phyloP scores from a whole-genome alignment of 92 coral and sea anemone genomes.

The Phenganax marumi region DNA sequence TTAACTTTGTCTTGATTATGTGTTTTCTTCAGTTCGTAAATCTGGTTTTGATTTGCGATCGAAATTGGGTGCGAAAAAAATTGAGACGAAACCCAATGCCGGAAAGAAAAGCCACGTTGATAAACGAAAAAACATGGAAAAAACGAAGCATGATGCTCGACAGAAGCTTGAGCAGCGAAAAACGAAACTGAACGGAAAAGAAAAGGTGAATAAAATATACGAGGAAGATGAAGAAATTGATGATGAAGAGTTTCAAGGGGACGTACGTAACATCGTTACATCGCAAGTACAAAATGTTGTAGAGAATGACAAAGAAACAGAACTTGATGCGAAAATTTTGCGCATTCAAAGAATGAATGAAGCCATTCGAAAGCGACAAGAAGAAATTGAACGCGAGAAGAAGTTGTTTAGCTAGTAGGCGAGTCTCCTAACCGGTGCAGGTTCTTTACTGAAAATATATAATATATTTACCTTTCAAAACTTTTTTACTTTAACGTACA shows the following conservation, averaged over 20 bases:
- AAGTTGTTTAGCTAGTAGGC: conserved; percentile 18
- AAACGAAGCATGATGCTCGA: neutral
- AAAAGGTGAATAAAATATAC: neutral
- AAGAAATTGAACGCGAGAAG: conserved; percentile 40
- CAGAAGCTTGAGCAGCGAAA: neutral
- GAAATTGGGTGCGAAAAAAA: conserved; percentile 33
- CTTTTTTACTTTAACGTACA: too few relatives aligned
- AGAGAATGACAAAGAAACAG: conserved; percentile 24
- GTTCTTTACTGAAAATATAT: neutral
- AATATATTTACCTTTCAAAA: neutral
- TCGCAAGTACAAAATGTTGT: neutral
- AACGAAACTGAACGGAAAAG: neutral
- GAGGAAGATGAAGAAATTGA: neutral
- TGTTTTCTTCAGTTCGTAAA: neutral
- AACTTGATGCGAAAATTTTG: conserved; percentile 24
- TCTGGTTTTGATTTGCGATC: conserved; percentile 35
- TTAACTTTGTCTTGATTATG: too few relatives aligned
- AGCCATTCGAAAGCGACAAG: conserved; percentile 26
- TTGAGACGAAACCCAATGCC: neutral
- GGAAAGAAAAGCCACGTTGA: neutral
- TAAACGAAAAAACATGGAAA: too few relatives aligned
- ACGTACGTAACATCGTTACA: neutral
- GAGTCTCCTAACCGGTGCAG: neutral
- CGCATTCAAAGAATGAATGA: conserved; percentile 37
- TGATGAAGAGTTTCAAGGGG: neutral